Evolutionary conservation across 2,888 invertebrate genomes (phyloP).

Genomic region (Gandaritis pyraliata): DNA sequence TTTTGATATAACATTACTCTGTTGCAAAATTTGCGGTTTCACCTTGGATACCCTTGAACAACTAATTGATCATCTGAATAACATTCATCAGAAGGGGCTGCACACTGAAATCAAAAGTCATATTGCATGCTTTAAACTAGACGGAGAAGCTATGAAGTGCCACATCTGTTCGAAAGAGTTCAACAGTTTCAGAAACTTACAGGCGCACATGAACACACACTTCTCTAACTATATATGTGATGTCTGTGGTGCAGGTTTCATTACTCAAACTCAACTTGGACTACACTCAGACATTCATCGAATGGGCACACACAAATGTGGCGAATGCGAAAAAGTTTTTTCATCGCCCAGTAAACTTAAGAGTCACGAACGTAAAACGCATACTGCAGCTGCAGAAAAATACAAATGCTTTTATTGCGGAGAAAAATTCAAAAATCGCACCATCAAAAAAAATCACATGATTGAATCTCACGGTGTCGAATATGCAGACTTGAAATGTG

Average conservation of each 20-base stretch:
- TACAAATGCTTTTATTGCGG: slow-evolving; percentile 50
- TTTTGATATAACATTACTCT: slow-evolving; percentile 62
- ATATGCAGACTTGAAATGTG: slow-evolving; percentile 28
- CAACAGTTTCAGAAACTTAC: slow-evolving; percentile 55
- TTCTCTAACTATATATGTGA: slow-evolving; percentile 59
- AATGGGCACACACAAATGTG: slow-evolving; percentile 30
- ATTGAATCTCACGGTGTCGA: slow-evolving; percentile 26
- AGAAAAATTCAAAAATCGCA: slow-evolving; percentile 52
- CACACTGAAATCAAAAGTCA: slow-evolving; percentile 50
- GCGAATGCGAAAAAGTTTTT: slow-evolving; percentile 26
- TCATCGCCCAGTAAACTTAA: slow-evolving; percentile 11
- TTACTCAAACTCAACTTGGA: slow-evolving; percentile 56
- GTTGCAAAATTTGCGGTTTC: slow-evolving; percentile 58
- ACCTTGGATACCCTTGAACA: slow-evolving; percentile 43
- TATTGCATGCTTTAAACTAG: slow-evolving; percentile 59
- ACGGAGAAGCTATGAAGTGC: slow-evolving; percentile 49
- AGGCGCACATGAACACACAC: slow-evolving; percentile 63
- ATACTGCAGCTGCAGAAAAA: slow-evolving; percentile 1
- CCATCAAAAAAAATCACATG: slow-evolving; percentile 29
- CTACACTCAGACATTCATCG: slow-evolving; percentile 57
- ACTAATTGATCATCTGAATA: slow-evolving; percentile 51
- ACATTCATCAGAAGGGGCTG: slow-evolving; percentile 47
- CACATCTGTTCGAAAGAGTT: slow-evolving; percentile 50
- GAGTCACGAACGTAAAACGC: slow-evolving; percentile 13
- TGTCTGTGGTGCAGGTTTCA: slow-evolving; percentile 56